Base-by-base conservation (phyloP, 2,888 invertebrate species). In the Eristalis tenax region DNA sequence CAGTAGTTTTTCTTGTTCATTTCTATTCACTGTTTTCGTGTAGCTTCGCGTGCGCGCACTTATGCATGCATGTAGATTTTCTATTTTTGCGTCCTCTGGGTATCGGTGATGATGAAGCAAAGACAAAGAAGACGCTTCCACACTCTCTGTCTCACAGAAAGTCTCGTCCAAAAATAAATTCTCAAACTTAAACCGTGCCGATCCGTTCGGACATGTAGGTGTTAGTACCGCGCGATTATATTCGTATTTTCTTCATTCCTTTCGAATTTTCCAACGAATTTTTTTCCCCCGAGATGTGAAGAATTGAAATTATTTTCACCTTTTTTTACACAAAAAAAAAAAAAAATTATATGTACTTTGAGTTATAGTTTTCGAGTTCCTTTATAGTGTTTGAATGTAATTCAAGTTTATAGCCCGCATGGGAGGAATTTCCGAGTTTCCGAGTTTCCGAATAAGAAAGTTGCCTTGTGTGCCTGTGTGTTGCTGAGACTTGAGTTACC, bases 151-250 rank as follows among this genome's bases (percentile, higher is more conserved):
- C 79, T 75, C 76, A 65, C 70, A 57, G 50, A 61, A 61, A 78
- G 64, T 74, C 28, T 35, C 38, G 43, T 80, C 87, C 79, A 79
- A 85, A 85, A 88, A 88, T 86, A 86, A 78, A 83, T 76, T 77
- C 32, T 32, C 35, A 57, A 71, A 79, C 78, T 81, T 66, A 75
- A 86, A 75, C 18, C 71, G 78, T 50, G 15, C 78, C 74, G 66
- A 68, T 50, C 66, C 61, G 66, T 73, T 43, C 66, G 23, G 28
- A 68, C 65, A 73, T 74, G 82, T 82, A 86, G 78, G 74, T 83
- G 64, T 75, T 70, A 57, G 70, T 82, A 74, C 28, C 73, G 64
- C 73, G 74, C 73, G 74, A 86, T 43, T 82, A 61, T 56, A 63
- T 68, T 74, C 32, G 76, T 85, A 68, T 74, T 50, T 74, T 70